Evolutionary conservation across 2,797 vertebrate genomes (phyloP).

Genomic region (Acanthopagrus latus): DNA sequence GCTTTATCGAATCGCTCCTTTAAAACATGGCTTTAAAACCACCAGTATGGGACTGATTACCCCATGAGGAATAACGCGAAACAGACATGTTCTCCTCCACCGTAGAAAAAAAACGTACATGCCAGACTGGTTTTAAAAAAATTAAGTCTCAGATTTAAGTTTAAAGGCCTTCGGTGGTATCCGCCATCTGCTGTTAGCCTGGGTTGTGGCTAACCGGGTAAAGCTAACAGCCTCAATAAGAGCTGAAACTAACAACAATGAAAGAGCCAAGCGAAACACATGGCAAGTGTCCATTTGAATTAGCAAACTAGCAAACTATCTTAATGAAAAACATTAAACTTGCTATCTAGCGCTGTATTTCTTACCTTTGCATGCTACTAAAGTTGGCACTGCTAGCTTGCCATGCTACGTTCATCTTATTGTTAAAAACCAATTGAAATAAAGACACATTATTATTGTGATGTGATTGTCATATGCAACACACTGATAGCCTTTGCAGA

Average conservation of each 20-base stretch:
- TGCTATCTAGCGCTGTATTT: no score
- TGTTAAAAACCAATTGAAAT: neutral
- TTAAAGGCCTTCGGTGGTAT: neutral
- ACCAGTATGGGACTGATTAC: slow-evolving; percentile 50
- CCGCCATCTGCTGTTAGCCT: neutral
- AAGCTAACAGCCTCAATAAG: neutral
- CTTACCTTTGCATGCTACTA: no score
- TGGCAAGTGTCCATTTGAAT: neutral
- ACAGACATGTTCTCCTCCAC: slow-evolving; percentile 26
- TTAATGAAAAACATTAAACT: no score
- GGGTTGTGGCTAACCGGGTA: neutral
- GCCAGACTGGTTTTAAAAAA: neutral
- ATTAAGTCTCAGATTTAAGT: neutral
- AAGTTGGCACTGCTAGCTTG: no score
- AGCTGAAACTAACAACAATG: no score
- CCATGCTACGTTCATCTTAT: no score
- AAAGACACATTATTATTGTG: neutral
- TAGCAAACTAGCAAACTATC: no score
- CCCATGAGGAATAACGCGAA: slow-evolving; percentile 35
- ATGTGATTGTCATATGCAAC: neutral
- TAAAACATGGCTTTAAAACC: slow-evolving; percentile 32
- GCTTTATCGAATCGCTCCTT: slow-evolving; percentile 7
- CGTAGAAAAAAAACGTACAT: slow-evolving; percentile 9
- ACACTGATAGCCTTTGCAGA: neutral
- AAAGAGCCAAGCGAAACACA: neutral